A percentile compares a stretch with the other conserved stretches of the same genome.
Evolutionary conservation across 2,797 vertebrate species (phyloP).

Genomic region (Arrhamphus sclerolepis): DNA sequence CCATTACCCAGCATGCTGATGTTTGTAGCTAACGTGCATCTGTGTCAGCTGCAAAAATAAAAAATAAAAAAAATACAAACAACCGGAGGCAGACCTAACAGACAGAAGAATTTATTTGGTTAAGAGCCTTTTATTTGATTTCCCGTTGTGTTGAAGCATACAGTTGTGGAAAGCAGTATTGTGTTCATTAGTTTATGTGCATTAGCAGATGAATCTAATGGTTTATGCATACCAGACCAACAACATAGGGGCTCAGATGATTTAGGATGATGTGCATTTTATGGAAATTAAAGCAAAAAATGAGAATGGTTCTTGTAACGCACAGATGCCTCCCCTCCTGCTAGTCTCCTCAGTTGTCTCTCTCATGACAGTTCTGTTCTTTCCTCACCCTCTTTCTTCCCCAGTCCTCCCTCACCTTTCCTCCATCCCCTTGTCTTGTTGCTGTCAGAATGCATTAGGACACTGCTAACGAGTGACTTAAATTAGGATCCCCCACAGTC

Average conservation of each 20-base stretch:
- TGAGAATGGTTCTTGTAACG: constrained; percentile 47
- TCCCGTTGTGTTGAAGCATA: constrained; percentile 64
- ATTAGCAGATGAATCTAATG: constrained; percentile 78
- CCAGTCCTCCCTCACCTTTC: constrained; percentile 47
- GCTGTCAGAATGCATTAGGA: constrained; percentile 74
- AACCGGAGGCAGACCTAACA: constrained; percentile 55
- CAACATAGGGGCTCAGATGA: constrained; percentile 68
- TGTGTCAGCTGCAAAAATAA: constrained; percentile 52
- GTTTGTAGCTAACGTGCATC: constrained; percentile 50
- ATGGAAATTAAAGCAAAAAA: constrained; percentile 82
- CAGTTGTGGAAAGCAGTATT: constrained; percentile 60
- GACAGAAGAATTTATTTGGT: constrained; percentile 63
- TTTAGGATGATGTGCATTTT: constrained; percentile 82
- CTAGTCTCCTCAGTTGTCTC: constrained; percentile 23
- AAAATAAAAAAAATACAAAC: constrained; percentile 42
- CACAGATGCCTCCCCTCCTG: constrained; percentile 33
- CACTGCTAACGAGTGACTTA: constrained; percentile 72
- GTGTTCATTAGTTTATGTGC: constrained; percentile 81
- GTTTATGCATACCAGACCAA: constrained; percentile 78
- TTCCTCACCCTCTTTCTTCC: constrained; percentile 22
- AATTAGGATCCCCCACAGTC: constrained; percentile 72
- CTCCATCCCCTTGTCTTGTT: constrained; percentile 61
- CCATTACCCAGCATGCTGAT: constrained; percentile 62
- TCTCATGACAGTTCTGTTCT: constrained; percentile 30
- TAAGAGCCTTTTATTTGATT: constrained; percentile 77